phyloP scores from a whole-genome alignment of 2,888 invertebrate species.

The Bimastos eiseni region DNA sequence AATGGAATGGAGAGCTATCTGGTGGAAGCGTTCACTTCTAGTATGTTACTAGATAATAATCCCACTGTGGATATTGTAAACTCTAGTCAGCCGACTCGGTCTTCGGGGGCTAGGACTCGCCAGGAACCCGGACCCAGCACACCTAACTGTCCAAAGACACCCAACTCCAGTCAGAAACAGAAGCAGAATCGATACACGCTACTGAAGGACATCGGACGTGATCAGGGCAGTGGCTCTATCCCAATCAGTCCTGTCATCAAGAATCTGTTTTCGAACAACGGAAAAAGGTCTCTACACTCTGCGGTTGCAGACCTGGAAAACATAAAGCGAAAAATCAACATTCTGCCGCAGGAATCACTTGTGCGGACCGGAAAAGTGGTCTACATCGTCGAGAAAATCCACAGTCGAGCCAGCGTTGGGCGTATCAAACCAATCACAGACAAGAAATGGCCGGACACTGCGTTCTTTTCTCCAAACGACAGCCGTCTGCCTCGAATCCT shows the following conservation, averaged over 20 bases:
- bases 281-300: background rate
- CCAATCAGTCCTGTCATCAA: background rate
- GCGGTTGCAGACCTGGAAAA: background rate
- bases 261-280: conserved; percentile 18
- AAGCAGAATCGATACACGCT: background rate
- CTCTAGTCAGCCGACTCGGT: background rate
- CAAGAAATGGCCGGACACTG: conserved; percentile 70
- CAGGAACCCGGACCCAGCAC: background rate
- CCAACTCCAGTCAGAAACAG: background rate
- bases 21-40: background rate
- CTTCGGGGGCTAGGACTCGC: background rate
- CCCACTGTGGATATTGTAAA: background rate
- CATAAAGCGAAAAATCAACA: conserved; percentile 46
- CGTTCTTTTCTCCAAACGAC: conserved; percentile 80
- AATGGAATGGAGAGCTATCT: background rate
- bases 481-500: conserved; percentile 76
- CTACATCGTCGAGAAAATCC: conserved; percentile 74
- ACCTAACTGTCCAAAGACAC: background rate
- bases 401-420: conserved; percentile 77
- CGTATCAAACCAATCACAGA: conserved; percentile 68
- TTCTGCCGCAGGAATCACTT: conserved; percentile 48
- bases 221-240: background rate
- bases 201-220: conserved; percentile 4
- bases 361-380: conserved; percentile 69
- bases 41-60: background rate